Conservation (phyloP, 2,113 vertebrate genomes). For the Cinclus cinclus region DNA sequence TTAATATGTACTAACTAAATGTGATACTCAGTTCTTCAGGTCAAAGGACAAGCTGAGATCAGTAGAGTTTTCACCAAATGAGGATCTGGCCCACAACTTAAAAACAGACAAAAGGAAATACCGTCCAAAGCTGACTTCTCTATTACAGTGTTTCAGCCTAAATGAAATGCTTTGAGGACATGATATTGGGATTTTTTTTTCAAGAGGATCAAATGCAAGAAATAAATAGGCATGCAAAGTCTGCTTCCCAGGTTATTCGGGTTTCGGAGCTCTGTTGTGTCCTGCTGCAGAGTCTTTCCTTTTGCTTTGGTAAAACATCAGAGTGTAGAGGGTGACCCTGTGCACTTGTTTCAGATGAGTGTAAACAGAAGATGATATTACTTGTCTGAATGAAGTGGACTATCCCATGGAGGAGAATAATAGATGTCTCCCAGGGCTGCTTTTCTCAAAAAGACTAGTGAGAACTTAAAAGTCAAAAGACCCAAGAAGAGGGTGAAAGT, state of each 20-base stretch:
- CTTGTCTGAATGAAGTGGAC: conserved; percentile 72
- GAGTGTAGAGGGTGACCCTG: conserved; percentile 59
- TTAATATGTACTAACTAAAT: not conserved
- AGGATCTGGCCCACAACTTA: not conserved
- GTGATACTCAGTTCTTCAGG: not conserved
- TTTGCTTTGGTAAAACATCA: conserved; percentile 69
- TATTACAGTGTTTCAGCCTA: conserved; percentile 10
- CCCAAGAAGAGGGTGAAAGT: conserved; percentile 73
- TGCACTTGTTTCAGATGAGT: conserved; percentile 71
- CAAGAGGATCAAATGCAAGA: conserved; percentile 58
- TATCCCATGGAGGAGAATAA: conserved; percentile 80
- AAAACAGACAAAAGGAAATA: conserved; percentile 37
- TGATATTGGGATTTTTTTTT: conserved; percentile 19
- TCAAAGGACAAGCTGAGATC: not conserved
- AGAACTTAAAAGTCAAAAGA: conserved; percentile 74
- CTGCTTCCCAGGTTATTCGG: conserved; percentile 63
- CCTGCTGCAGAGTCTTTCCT: conserved; percentile 44
- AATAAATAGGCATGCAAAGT: conserved; percentile 41
- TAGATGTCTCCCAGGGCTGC: conserved; percentile 75
- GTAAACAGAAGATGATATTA: conserved; percentile 78
- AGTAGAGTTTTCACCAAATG: not conserved
- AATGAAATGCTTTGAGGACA: conserved; percentile 54
- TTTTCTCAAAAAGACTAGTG: conserved; percentile 71
- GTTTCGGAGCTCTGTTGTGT: conserved; percentile 35
- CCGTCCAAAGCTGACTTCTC: conserved; percentile 25